Percentiles rank a stretch among this genome's conserved stretches.
phyloP scores from a whole-genome alignment of 1,140 invertebrate species.

The Bombus sibiricus region DNA sequence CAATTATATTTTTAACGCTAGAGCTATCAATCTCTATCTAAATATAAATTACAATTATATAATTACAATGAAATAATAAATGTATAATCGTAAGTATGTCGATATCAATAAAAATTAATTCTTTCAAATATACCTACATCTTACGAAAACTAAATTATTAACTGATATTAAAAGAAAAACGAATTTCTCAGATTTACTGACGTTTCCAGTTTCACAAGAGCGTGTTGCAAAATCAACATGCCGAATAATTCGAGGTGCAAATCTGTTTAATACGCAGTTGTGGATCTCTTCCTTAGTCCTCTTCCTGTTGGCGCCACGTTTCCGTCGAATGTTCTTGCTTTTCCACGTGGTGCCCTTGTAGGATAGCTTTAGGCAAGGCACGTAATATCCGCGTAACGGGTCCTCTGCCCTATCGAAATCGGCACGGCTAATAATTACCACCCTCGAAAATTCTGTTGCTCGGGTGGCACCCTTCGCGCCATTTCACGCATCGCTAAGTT shows the following conservation, averaged over 20 bases:
- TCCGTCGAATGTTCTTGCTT: not conserved
- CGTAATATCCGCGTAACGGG: constrained; percentile 57
- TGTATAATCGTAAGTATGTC: no score
- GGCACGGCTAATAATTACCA: constrained; percentile 73
- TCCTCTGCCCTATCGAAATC: constrained; percentile 57
- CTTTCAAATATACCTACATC: no score
- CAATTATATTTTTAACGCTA: not conserved
- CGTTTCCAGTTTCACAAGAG: no score
- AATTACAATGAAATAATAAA: no score
- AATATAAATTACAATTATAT: no score
- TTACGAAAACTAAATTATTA: no score
- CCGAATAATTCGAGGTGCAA: not conserved
- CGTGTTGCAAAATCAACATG: not conserved
- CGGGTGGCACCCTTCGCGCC: constrained; percentile 50
- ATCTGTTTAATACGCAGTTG: not conserved
- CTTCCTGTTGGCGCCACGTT: not conserved
- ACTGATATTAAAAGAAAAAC: no score
- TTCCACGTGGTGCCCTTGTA: not conserved
- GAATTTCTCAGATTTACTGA: no score
- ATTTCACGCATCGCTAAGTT: constrained; percentile 68
- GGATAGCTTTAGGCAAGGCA: constrained; percentile 55
- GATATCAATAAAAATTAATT: no score
- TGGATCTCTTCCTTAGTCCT: not conserved
- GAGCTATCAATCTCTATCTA: no score
- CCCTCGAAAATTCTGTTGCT: constrained; percentile 64